Evolutionary conservation across 2,797 vertebrate genomes (phyloP), one percentile per base, ranked within the genome.

Genomic region (Cheirogaleus major): DNA sequence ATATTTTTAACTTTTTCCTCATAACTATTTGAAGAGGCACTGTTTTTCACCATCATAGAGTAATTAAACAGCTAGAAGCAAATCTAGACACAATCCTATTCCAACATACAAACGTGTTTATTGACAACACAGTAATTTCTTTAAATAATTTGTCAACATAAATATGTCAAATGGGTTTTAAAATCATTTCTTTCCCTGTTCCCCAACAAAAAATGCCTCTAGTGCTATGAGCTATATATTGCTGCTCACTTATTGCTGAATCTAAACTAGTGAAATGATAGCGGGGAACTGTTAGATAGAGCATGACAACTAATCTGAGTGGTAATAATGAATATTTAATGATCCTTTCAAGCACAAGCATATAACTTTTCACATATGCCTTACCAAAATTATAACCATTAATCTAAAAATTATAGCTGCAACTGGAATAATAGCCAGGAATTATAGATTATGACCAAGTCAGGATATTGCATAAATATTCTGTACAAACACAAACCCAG

Each of bases 241-340:
- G 41, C 43, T 93, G 50, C 83, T 97, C 88, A 67, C 48, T 95
- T 94, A 89, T 4, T 85, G 84, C 59, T 95, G 79, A 94, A 81
- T 80, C 93, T 89, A 96, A 96, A 97, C 96, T 88, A 95, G 90
- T n/a, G 30, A 88, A 59, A 69, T 89, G 91, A 96, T 97, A 97
- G 88, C 3, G 45, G 22, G 67, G 86, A 97, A 95, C 84, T 94
- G 55, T 94, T 97, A 94, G 22, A 38, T 89, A 85, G 27, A 88
- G 22, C 94, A 94, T 94, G 89, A 96, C 93, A 98, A 96, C 87
- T 97, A 97, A 97, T 97, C 92, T 98, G 96, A 97, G 95, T 83
- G 91, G 95, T 97, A 98, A 94, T 98, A 97, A 97, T 94, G 84
- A 96, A 96, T 98, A 96, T 89, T 96, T 97, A 98, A 98, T 98